phyloP scores from a whole-genome alignment of 2,888 invertebrate genomes.

The Tuta absoluta region DNA sequence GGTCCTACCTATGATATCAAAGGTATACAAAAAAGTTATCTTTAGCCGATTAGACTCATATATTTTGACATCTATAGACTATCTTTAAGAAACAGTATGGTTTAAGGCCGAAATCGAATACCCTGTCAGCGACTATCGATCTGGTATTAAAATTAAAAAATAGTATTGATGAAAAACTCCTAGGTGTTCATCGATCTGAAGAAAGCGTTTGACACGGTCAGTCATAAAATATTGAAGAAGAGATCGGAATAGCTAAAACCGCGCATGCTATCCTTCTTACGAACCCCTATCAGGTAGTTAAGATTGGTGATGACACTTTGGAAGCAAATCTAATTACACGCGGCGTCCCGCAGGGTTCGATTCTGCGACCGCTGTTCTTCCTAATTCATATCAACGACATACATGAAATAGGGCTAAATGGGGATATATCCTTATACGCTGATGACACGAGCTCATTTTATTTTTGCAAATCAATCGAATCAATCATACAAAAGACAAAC shows the following conservation, averaged over 20 bases:
- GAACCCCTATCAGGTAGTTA: not conserved
- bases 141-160: not conserved
- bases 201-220: too few species aligned
- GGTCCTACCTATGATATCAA: not conserved
- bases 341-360: not conserved
- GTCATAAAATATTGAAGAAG: not conserved
- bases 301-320: not conserved
- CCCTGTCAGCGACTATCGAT: not conserved
- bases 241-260: not conserved
- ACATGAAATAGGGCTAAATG: not conserved
- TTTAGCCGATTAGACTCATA: too few species aligned
- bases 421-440: not conserved
- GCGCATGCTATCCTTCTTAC: not conserved
- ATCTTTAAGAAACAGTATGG: too few species aligned
- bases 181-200: not conserved
- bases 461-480: too few species aligned
- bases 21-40: too few species aligned
- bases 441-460: not conserved
- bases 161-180: slow-evolving; percentile 1
- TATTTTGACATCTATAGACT: too few species aligned
- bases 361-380: not conserved
- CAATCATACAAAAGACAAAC: too few species aligned
- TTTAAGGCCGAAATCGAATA: too few species aligned
- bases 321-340: not conserved
- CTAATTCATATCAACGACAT: not conserved